Conservation (phyloP, 2,797 vertebrate genomes). For the Knipowitschia caucasica region DNA sequence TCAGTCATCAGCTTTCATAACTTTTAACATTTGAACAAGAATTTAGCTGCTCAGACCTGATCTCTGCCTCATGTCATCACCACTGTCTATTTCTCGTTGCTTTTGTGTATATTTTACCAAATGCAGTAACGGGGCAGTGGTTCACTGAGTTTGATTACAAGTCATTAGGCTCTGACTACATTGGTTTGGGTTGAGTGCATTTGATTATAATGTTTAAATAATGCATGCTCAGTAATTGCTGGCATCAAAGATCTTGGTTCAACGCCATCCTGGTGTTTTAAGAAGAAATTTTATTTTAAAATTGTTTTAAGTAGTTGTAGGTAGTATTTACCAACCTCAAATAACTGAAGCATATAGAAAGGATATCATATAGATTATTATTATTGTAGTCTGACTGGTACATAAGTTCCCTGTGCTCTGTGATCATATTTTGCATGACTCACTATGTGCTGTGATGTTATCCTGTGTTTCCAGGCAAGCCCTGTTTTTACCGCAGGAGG, state of each 20-base stretch:
- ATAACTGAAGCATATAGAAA: neutral
- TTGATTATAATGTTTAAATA: neutral
- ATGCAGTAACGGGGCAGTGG: neutral
- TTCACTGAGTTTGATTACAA: neutral
- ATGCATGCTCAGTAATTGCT: neutral
- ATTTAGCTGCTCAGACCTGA: no score
- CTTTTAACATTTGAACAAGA: no score
- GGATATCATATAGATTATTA: constrained; percentile 1
- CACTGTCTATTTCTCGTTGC: neutral
- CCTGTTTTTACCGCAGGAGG: neutral
- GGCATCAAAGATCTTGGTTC: neutral
- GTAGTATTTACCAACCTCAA: neutral
- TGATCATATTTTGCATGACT: constrained; percentile 3
- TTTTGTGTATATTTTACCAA: neutral
- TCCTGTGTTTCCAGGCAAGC: neutral
- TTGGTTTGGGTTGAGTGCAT: neutral
- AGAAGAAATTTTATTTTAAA: neutral
- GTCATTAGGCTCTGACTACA: neutral
- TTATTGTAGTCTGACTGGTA: neutral
- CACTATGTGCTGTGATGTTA: neutral
- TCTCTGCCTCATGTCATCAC: no score
- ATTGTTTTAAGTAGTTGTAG: neutral
- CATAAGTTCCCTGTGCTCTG: neutral
- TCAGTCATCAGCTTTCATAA: no score
- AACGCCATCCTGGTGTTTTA: neutral